Percentiles rank a stretch among this genome's conserved stretches.
Conservation (phyloP, 2,888 invertebrate genomes). For the Rhabditoides inermis region DNA sequence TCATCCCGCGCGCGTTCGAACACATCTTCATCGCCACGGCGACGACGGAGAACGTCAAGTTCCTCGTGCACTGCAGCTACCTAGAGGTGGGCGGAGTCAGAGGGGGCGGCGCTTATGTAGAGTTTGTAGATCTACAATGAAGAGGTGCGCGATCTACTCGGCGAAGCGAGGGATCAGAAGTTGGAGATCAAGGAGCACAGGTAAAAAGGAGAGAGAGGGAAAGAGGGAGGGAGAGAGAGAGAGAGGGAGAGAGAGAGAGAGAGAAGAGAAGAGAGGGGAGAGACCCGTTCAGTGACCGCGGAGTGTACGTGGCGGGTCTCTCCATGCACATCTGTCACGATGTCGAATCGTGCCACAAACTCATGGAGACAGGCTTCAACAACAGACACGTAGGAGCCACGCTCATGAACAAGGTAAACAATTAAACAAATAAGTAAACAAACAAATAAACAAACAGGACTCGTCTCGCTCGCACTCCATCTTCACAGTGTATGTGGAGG, state of each 20-base stretch:
- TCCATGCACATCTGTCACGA: conserved; percentile 69
- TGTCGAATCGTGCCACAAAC: conserved; percentile 68
- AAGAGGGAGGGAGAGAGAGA: conserved; percentile 59
- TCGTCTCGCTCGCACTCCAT: conserved; percentile 76
- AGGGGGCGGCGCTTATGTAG: background rate
- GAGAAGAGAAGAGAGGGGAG: background rate
- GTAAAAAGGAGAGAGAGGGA: background rate
- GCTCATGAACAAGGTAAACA: conserved; percentile 70
- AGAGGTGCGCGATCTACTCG: conserved; percentile 67
- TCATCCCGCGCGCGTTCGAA: conserved; percentile 64
- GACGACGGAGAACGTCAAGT: conserved; percentile 66
- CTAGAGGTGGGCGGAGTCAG: conserved; percentile 58
- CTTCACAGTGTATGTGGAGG: conserved; percentile 75
- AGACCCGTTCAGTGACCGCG: conserved; percentile 34
- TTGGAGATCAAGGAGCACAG: conserved; percentile 65
- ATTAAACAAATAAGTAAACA: background rate
- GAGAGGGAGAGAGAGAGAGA: conserved; percentile 65
- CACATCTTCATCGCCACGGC: conserved; percentile 74
- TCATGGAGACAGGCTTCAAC: conserved; percentile 70
- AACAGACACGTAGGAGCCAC: conserved; percentile 76
- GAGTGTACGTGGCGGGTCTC: conserved; percentile 56
- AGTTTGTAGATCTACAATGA: conserved; percentile 67
- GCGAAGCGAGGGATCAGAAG: conserved; percentile 60
- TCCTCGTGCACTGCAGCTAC: conserved; percentile 69
- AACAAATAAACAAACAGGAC: conserved; percentile 11